These are phyloP conservation scores for Uria aalge DNA, from an alignment of 2,113 vertebrate genomes.

Conservation along the genomic window DNA sequence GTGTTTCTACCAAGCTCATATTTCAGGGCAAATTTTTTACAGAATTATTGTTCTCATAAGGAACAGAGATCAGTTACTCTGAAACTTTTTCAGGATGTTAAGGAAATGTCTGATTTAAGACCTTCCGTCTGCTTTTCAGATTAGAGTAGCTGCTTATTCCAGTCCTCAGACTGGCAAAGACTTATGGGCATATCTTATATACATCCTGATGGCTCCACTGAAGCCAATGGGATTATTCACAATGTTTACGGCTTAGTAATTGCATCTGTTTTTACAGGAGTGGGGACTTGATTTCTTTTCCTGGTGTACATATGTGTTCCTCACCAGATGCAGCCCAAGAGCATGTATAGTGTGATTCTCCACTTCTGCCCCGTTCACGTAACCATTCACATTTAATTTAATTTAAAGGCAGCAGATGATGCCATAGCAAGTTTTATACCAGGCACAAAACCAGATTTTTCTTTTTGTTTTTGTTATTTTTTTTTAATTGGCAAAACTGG, in stretches of 20 bases:
- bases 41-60: not conserved
- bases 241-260: not conserved
- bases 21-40: not conserved
- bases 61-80: not conserved
- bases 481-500: not conserved
- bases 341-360: not conserved
- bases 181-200: not conserved
- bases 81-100: not conserved
- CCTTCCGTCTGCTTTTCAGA: not conserved
- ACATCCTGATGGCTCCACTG: not conserved
- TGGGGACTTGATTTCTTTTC: not conserved
- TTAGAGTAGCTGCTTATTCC: not conserved
- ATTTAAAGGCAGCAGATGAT: not conserved
- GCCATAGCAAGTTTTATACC: not conserved
- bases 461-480: not conserved
- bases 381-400: not conserved
- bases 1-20: rapidly evolving
- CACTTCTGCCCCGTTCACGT: not conserved
- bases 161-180: not conserved
- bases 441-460: not conserved
- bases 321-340: not conserved
- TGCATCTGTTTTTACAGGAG: not conserved
- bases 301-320: not conserved
- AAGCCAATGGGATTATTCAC: not conserved
- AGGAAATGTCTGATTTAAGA: not conserved